Percentiles rank a stretch among this genome's conserved stretches.
These are phyloP conservation scores for Drosophila baimaii DNA, from an alignment of 1,140 invertebrate species.

Conservation along the genomic window DNA sequence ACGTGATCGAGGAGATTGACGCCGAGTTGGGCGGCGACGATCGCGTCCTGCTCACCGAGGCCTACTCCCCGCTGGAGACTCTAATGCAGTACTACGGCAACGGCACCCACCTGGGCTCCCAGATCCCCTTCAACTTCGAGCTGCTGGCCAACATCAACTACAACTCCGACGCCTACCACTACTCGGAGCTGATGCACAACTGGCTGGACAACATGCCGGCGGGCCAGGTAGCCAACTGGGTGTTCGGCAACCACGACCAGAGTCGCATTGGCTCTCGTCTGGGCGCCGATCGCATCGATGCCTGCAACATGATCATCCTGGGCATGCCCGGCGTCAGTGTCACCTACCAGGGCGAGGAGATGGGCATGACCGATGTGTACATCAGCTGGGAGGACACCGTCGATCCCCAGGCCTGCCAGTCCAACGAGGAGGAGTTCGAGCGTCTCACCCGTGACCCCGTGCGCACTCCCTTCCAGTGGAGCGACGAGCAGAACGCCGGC, in stretches of 20 bases:
- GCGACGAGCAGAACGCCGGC: slow-evolving; percentile 84
- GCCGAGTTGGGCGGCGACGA: slow-evolving; percentile 74
- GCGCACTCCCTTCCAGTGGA: slow-evolving; percentile 90
- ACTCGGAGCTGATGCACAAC: slow-evolving; percentile 85
- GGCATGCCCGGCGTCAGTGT: slow-evolving; percentile 90
- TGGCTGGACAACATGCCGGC: slow-evolving; percentile 87
- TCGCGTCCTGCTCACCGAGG: slow-evolving; percentile 90
- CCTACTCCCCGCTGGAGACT: slow-evolving; percentile 86
- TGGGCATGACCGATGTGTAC: slow-evolving; percentile 90
- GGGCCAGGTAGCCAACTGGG: slow-evolving; percentile 87
- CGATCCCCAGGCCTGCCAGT: slow-evolving; percentile 80
- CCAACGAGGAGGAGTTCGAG: slow-evolving; percentile 75
- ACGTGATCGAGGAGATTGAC: slow-evolving; percentile 85
- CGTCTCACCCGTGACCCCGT: slow-evolving; percentile 86
- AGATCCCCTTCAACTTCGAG: slow-evolving; percentile 89
- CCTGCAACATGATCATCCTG: slow-evolving; percentile 88
- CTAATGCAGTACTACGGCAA: slow-evolving; percentile 88
- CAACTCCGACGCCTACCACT: slow-evolving; percentile 86
- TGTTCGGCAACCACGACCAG: slow-evolving; percentile 89
- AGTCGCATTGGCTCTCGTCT: slow-evolving; percentile 86
- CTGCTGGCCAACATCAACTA: slow-evolving; percentile 85
- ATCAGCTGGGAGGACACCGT: slow-evolving; percentile 86
- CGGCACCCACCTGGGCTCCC: slow-evolving; percentile 85
- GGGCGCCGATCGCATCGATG: slow-evolving; percentile 87
- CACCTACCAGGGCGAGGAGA: slow-evolving; percentile 91